These are phyloP conservation scores for Tragelaphus imberbis DNA, from an alignment of 2,113 vertebrate species.

Conservation along the genomic window DNA sequence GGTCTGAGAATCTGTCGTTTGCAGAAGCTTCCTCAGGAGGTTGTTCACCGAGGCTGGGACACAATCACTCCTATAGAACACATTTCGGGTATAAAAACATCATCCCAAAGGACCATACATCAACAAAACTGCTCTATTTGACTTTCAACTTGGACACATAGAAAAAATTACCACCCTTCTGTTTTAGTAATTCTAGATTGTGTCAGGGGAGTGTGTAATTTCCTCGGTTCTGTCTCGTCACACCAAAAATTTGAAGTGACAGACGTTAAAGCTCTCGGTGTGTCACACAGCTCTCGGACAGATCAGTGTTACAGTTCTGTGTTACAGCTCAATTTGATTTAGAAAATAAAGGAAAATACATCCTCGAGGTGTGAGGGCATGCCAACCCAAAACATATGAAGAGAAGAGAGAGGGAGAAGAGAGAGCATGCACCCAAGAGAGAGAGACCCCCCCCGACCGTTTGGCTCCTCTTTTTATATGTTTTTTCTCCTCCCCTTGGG, in stretches of 20 bases:
- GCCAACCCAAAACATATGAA: not conserved
- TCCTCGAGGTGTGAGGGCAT: not conserved
- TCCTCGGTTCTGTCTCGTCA: not conserved
- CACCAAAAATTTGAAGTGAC: not conserved
- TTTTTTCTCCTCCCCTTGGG: not conserved
- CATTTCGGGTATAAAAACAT: not conserved
- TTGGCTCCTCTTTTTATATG: not conserved
- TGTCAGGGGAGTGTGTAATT: not conserved
- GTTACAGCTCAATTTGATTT: not conserved
- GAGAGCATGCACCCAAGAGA: not conserved
- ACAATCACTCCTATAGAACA: not conserved
- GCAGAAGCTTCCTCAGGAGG: not conserved
- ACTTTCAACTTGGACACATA: not conserved
- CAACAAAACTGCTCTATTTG: constrained; percentile 41
- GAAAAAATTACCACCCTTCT: not conserved
- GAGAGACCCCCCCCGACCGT: not conserved
- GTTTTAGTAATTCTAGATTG: not conserved
- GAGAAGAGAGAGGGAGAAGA: not conserved
- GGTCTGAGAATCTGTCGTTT: not conserved
- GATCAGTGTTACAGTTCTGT: not conserved
- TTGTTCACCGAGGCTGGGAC: not conserved
- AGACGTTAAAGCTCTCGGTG: not conserved
- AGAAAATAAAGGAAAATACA: not conserved
- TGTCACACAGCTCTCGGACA: not conserved
- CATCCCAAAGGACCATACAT: not conserved